Percentiles rank a stretch among this genome's conserved stretches.
Conservation (phyloP, 1,140 invertebrate species). For the Rhyzopertha dominica region DNA sequence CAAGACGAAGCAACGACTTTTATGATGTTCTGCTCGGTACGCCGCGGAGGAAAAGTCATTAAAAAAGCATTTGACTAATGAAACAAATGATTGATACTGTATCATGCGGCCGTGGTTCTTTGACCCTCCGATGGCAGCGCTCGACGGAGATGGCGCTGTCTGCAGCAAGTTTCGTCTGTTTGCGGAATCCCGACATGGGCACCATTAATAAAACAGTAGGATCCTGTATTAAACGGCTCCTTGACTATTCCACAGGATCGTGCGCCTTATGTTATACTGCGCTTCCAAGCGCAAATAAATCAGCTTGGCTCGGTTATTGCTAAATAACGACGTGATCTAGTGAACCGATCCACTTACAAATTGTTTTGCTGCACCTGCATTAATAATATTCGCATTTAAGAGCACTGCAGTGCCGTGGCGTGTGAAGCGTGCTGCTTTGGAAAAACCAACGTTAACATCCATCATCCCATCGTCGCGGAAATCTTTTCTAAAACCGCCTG, state of each 20-base stretch:
- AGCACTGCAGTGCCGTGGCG: too few species aligned
- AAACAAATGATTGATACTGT: slow-evolving; percentile 42
- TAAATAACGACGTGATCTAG: slow-evolving; percentile 27
- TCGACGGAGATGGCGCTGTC: slow-evolving; percentile 21
- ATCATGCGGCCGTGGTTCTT: slow-evolving; percentile 27
- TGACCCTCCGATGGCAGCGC: too few species aligned
- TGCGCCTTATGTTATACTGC: slow-evolving; percentile 28
- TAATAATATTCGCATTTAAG: too few species aligned
- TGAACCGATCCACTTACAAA: slow-evolving; percentile 21
- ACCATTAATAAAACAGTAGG: slow-evolving; percentile 41
- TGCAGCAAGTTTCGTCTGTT: slow-evolving; percentile 35
- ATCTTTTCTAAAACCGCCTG: too few species aligned
- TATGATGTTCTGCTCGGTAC: too few species aligned
- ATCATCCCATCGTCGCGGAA: too few species aligned
- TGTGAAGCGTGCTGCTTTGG: too few species aligned
- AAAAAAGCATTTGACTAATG: slow-evolving; percentile 42
- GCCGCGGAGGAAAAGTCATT: slow-evolving; percentile 37
- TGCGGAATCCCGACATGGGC: slow-evolving; percentile 31
- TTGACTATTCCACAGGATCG: slow-evolving; percentile 34
- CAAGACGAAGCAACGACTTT: too few species aligned
- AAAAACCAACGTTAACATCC: too few species aligned
- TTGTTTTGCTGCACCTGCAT: too few species aligned
- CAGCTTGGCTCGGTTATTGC: slow-evolving; percentile 30
- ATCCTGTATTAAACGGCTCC: slow-evolving; percentile 34
- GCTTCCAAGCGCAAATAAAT: slow-evolving; percentile 29